Conservation (phyloP, 2,888 invertebrate species). For the Coenonympha glycerion region DNA sequence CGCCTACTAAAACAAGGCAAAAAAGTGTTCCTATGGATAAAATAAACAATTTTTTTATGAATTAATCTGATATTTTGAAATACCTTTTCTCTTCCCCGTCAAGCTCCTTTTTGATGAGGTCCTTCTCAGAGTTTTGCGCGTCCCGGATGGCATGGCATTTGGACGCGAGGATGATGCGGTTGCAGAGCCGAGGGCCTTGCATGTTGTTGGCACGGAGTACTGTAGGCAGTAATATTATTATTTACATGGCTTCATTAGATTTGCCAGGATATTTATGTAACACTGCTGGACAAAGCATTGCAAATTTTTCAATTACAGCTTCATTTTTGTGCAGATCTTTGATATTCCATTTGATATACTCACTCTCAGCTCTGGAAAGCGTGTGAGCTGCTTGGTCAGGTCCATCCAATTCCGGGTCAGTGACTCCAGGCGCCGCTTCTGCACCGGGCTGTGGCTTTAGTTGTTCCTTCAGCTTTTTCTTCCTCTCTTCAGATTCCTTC, state of each 20-base stretch:
- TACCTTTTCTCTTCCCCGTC: conserved; percentile 73
- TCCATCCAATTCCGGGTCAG: conserved; percentile 67
- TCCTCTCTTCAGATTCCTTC: conserved; percentile 76
- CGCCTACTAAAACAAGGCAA: too few species aligned
- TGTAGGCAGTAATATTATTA: conserved; percentile 27
- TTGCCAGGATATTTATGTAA: too few species aligned
- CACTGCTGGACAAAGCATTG: too few species aligned
- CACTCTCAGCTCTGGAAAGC: conserved; percentile 57
- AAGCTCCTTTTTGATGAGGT: conserved; percentile 74
- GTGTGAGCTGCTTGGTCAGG: conserved; percentile 72
- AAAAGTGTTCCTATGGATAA: too few species aligned
- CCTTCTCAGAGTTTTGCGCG: conserved; percentile 84
- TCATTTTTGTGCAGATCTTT: too few species aligned
- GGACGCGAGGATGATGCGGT: conserved; percentile 85
- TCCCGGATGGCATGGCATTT: conserved; percentile 90
- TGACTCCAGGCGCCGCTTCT: conserved; percentile 47
- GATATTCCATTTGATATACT: too few species aligned
- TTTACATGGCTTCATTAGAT: not conserved
- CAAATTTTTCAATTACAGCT: too few species aligned
- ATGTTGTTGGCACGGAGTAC: conserved; percentile 80
- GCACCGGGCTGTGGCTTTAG: conserved; percentile 59
- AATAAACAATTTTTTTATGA: too few species aligned
- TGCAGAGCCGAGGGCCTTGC: conserved; percentile 76
- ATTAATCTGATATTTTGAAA: too few species aligned
- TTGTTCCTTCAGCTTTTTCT: conserved; percentile 64